A percentile compares a stretch with the other conserved stretches of the same genome.
Conservation (phyloP, 2,797 vertebrate genomes). For the Ibycter americanus region DNA sequence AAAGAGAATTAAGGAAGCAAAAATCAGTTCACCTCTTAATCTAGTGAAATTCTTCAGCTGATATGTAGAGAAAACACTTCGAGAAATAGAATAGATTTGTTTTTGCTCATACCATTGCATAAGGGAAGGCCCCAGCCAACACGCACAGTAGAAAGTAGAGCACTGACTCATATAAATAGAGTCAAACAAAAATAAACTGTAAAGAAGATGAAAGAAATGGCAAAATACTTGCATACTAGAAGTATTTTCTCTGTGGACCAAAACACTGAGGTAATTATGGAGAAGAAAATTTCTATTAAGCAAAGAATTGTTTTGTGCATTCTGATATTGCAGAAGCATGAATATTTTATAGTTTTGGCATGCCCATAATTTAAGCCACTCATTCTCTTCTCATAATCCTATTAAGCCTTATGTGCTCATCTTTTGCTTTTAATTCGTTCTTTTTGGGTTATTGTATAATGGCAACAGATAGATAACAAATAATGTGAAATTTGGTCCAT, state of each 20-base stretch:
- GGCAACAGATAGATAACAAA: conserved; percentile 36
- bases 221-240: background rate
- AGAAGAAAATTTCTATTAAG: conserved; percentile 10
- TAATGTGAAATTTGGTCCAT: background rate
- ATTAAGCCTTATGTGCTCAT: conserved; percentile 13
- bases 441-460: conserved; percentile 17
- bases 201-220: background rate
- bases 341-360: conserved; percentile 21
- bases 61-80: background rate
- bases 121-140: background rate
- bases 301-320: background rate
- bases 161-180: background rate
- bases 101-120: background rate
- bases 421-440: conserved; percentile 36
- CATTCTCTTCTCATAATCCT: conserved; percentile 31
- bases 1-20: background rate
- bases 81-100: background rate
- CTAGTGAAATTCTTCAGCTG: background rate
- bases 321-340: background rate
- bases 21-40: background rate
- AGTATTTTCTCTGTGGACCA: background rate
- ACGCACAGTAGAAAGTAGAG: background rate
- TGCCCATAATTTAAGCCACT: background rate
- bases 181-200: background rate
- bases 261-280: conserved; percentile 19